Conservation (phyloP, 1,140 invertebrate genomes). For the Dysdera silvatica region DNA sequence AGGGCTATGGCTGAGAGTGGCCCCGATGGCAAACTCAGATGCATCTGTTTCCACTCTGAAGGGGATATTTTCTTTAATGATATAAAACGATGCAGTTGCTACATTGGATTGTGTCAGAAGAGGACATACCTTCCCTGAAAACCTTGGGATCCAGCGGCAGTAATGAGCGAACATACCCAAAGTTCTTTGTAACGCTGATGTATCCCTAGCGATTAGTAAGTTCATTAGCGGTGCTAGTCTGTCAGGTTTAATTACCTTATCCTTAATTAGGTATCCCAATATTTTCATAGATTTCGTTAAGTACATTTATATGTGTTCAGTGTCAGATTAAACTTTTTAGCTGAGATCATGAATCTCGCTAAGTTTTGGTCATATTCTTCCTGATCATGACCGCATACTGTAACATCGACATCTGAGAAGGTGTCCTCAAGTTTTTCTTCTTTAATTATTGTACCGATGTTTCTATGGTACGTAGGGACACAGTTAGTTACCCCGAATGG, state of each 20-base stretch:
- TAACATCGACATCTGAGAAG: conserved; percentile 31
- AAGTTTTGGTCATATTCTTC: conserved; percentile 25
- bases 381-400: conserved; percentile 10
- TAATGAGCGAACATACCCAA: conserved; percentile 2
- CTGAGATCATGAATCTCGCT: conserved; percentile 4
- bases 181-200: not conserved
- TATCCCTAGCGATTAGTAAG: conserved; percentile 9
- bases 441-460: conserved; percentile 42
- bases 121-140: not conserved
- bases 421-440: conserved; percentile 21
- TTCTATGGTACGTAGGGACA: conserved; percentile 37
- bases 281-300: conserved; percentile 9
- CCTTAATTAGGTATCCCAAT: conserved; percentile 13
- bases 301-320: conserved; percentile 16
- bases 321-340: conserved; percentile 1
- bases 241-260: conserved; percentile 15
- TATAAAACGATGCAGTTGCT: conserved; percentile 15
- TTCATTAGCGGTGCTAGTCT: conserved; percentile 4
- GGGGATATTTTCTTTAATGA: not conserved
- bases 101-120: conserved; percentile 9
- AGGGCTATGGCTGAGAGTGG: conserved; percentile 26
- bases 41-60: conserved; percentile 14
- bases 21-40: conserved; percentile 30
- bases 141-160: not conserved
- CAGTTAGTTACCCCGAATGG: conserved; percentile 41